A percentile compares a stretch with the other conserved stretches of the same genome.
Conservation (phyloP, 2,888 invertebrate genomes). For the Brenthis ino region DNA sequence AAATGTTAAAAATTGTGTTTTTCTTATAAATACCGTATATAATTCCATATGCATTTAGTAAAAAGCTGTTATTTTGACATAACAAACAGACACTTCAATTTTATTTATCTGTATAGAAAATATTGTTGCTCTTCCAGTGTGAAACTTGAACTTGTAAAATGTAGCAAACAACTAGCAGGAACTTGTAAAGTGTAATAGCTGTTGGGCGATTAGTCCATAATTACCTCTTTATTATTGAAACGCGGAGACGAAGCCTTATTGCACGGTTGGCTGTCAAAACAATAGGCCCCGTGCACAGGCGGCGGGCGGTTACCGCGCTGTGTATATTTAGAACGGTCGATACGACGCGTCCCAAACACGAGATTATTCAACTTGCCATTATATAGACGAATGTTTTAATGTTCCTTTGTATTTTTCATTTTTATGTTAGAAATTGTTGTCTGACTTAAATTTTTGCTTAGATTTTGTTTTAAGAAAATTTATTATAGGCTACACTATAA, state of each 20-base stretch:
- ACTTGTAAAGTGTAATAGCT: not conserved
- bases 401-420: not conserved
- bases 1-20: too few species aligned
- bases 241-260: constrained; percentile 8
- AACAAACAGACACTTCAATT: too few species aligned
- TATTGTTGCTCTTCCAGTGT: too few species aligned
- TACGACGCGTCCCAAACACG: constrained; percentile 30
- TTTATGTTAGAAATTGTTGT: not conserved
- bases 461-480: too few species aligned
- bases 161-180: not conserved
- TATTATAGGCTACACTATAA: too few species aligned
- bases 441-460: too few species aligned
- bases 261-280: constrained; percentile 20
- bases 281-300: constrained; percentile 16
- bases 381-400: not conserved
- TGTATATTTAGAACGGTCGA: constrained; percentile 41
- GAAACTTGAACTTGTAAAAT: too few species aligned
- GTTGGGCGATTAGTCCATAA: not conserved
- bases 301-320: constrained; percentile 24
- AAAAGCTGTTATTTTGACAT: too few species aligned
- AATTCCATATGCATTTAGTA: too few species aligned
- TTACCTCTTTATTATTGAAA: constrained; percentile 10
- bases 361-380: constrained; percentile 8
- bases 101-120: too few species aligned
- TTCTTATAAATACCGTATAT: too few species aligned